Evolutionary conservation across 2,888 invertebrate genomes (phyloP), one percentile per base, ranked within the genome.

Genomic region (Gasteruption jaculator): DNA sequence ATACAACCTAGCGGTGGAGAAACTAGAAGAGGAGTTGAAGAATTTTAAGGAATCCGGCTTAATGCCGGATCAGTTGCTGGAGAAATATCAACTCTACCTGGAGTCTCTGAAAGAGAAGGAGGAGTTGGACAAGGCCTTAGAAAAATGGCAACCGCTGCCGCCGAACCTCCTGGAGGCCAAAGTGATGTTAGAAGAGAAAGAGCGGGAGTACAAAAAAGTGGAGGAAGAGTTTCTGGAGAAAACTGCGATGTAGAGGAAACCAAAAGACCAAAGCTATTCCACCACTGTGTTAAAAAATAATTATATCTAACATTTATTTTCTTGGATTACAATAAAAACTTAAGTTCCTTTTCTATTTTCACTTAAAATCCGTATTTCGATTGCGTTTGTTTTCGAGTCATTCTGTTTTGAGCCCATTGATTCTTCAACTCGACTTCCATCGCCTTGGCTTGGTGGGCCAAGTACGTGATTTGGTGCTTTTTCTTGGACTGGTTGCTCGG

Each of bases 381-480:
- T 68, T 92, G 88, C n/a, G 93, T 91, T 71, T 91, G 88, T 63
- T 86, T 80, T 56, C 86, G 82, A 3, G 86, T 85, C 74, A 86
- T 81, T 58, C 86, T 81, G 68, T 88, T 94, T 54, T 86, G 81
- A 5, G 95, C 84, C 95, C 95, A 96, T 73, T 91, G 87, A 63
- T 91, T 93, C 68, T 94, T 90, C 36, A 96, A 71, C 62, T 94
- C 93, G 45, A 90, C 79, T 71, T 96, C 95, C 72, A 93, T 88
- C 46, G 91, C 92, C 71, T 95, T 94, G 3, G 95, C 96, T 81
- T 91, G 81, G 68, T 86, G 85, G 15, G 94, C 95, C 53, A 96
- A 76, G 71, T 93, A 95, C 1, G 94, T 95, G 56, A 96, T 95
- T 75, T 96, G 95, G 77, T 96, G 94, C 71, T 95, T 95, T 53